phyloP scores from a whole-genome alignment of 2,113 vertebrate species.

The Lycaon pictus region DNA sequence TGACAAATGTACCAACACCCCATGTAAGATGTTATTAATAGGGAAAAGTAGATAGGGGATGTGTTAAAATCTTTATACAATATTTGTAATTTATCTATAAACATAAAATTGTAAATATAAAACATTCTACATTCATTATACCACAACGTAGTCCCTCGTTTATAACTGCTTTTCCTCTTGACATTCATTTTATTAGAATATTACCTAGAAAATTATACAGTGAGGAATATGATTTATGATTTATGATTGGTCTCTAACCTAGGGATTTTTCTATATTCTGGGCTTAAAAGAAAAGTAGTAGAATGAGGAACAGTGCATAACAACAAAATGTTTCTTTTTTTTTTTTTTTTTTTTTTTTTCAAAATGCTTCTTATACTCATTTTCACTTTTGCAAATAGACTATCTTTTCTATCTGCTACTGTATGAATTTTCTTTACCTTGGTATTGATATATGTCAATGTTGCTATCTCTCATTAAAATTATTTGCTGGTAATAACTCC shows the following conservation, averaged over 20 bases:
- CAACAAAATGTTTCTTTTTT: background rate
- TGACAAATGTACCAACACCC: background rate
- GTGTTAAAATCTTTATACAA: background rate
- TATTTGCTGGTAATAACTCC: background rate
- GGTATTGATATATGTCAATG: background rate
- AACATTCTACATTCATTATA: background rate
- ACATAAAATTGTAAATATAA: background rate
- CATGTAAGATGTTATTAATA: background rate
- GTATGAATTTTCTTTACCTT: background rate
- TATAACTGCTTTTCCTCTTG: background rate
- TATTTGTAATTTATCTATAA: background rate
- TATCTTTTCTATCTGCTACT: background rate
- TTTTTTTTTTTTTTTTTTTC: too few species aligned
- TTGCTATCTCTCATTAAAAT: background rate
- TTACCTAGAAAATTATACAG: background rate
- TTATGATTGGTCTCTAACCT: background rate
- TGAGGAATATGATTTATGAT: background rate
- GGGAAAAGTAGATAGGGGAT: rapidly evolving
- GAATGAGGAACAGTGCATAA: background rate
- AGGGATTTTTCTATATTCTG: background rate
- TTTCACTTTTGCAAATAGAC: background rate
- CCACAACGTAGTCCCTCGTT: background rate
- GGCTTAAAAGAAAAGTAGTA: background rate
- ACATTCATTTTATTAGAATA: conserved; percentile 16
- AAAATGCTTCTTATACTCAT: background rate